Conservation (phyloP, 2,888 invertebrate species). For the Pandemis cinnamomeana region DNA sequence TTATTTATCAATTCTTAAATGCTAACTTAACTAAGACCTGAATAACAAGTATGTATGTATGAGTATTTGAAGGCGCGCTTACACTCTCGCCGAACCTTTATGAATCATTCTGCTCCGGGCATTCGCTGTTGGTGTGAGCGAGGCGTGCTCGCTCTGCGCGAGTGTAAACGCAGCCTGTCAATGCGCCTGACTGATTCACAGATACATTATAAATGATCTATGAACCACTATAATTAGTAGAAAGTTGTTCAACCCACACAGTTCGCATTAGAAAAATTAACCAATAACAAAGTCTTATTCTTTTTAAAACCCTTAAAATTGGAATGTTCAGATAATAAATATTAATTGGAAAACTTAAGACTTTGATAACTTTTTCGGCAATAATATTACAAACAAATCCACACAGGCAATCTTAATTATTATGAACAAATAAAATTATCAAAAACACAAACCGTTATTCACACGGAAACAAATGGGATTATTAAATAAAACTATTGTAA, state of each 20-base stretch:
- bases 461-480: conserved; percentile 52
- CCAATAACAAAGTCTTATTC: conserved; percentile 56
- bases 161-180: conserved; percentile 42
- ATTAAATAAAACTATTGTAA: conserved; percentile 42
- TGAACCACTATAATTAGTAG: conserved; percentile 48
- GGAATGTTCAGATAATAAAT: conserved; percentile 59
- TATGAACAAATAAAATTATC: conserved; percentile 53
- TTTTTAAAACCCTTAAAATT: conserved; percentile 55
- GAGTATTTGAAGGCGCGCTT: conserved; percentile 51
- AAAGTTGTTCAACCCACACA: conserved; percentile 61
- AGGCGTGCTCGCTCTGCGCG: conserved; percentile 13
- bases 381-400: conserved; percentile 41
- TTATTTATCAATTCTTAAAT: conserved; percentile 82
- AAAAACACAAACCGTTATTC: conserved; percentile 56
- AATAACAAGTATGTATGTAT: conserved; percentile 78
- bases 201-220: conserved; percentile 45
- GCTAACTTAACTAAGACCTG: conserved; percentile 81
- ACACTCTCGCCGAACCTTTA: conserved; percentile 20
- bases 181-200: conserved; percentile 48
- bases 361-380: conserved; percentile 39
- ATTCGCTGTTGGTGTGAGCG: not conserved
- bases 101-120: not conserved
- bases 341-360: conserved; percentile 41
- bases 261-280: conserved; percentile 52
- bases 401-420: conserved; percentile 41